Conservation (phyloP, 2,888 invertebrate species). For the Lacanobia wlatinum region DNA sequence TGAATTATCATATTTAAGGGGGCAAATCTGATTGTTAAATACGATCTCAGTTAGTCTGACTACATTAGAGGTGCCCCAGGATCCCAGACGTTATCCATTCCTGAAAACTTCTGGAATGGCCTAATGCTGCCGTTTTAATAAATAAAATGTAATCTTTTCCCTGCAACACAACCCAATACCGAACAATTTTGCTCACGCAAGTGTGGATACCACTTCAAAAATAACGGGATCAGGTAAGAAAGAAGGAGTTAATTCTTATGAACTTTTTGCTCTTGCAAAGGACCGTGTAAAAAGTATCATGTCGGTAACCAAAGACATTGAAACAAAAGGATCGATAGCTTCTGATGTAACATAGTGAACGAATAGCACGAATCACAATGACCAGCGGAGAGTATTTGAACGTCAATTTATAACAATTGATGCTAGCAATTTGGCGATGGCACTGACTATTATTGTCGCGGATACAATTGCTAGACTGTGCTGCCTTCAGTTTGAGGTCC, state of each 20-base stretch:
- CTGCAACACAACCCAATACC: no score
- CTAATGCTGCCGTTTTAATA: no score
- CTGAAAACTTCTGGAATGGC: no score
- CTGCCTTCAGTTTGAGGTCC: background rate
- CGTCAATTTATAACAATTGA: constrained; percentile 45
- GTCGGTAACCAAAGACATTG: background rate
- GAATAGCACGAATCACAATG: background rate
- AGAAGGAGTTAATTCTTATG: no score
- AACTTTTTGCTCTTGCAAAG: background rate
- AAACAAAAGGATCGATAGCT: no score
- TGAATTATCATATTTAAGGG: background rate
- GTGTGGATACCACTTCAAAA: background rate
- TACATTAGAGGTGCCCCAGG: no score
- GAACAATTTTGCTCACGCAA: background rate
- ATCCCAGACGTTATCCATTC: no score
- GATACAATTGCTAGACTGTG: background rate
- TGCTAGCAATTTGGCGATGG: constrained; percentile 23
- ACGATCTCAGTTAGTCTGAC: background rate
- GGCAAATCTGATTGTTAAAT: background rate
- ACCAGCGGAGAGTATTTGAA: background rate
- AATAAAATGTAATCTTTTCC: no score
- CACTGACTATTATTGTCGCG: background rate
- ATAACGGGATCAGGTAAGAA: background rate
- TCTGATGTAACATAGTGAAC: background rate
- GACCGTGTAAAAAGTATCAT: background rate